Evolutionary conservation across 2,888 invertebrate genomes (phyloP), one percentile per base, ranked within the genome.

Genomic region (Exephanes ischioxanthus): DNA sequence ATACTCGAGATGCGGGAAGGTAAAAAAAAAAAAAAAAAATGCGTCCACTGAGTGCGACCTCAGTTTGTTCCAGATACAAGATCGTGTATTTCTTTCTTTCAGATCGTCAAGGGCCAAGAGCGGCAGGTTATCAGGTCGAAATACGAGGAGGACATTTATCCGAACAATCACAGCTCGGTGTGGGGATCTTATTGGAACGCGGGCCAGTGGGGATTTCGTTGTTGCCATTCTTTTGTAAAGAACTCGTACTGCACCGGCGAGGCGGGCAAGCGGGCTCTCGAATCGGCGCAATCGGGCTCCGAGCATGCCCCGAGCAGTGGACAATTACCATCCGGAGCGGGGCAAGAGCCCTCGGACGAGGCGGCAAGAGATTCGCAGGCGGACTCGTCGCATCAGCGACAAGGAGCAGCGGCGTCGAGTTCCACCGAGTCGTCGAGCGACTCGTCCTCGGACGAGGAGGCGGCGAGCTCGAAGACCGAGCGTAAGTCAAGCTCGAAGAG

Each of bases 101-200:
- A 95, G 94, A 90, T 94, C 0, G 96, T 96, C 0, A 96, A 96
- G 90, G 99, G 99, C 0, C 97, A 97, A 81, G 99, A 99, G 93
- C 98, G 98, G 91, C 97, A 97, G 85, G 95, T 97, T 0, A 96
- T 98, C 7, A 96, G 97, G 94, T 98, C 96, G 19, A 97, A 97
- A 91, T 99, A 99, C 93, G 99, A 98, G 92, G 99, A 99, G 94
- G 99, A 99, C 94, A 96, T 98, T 22, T 96, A 96, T 88, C 96
- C 97, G 7, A 98, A 98, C 93, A 99, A 99, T 94, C 99, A 99
- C 94, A 97, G 97, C 0, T 96, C 97, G 0, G 97, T 99, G 6
- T 99, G 98, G 98, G 99, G 99, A 3, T 99, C 99, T 0, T 99
- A 95, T 94, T 99, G 99, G 99, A 96, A 96, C 89, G 96, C 96